These are phyloP conservation scores for Desmodus rotundus DNA, from an alignment of 2,113 vertebrate species.

Conservation along the genomic window DNA sequence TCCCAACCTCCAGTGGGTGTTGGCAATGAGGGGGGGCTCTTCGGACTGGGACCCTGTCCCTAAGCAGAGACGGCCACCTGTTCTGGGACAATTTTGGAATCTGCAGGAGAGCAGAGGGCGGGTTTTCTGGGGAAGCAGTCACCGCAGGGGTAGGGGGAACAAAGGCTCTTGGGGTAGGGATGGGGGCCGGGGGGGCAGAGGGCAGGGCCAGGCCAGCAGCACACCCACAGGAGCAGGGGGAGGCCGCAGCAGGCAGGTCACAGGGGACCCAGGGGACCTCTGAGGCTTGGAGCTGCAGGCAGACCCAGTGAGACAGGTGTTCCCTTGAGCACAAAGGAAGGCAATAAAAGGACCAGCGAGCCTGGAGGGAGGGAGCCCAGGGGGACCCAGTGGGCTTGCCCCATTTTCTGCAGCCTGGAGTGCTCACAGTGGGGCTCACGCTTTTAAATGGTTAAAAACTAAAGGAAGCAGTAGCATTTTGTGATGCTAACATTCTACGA, in stretches of 20 bases:
- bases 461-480: not conserved
- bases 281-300: not conserved
- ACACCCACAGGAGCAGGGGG: no score
- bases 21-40: no score
- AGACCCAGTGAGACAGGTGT: not conserved
- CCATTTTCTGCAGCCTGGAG: not conserved
- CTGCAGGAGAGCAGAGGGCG: no score
- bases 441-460: not conserved
- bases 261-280: no score
- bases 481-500: not conserved
- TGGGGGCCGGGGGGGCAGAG: no score
- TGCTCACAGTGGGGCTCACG: no score
- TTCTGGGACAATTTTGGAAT: not conserved
- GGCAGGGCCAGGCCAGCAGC: not conserved
- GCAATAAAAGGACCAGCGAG: not conserved
- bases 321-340: not conserved
- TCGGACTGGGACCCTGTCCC: no score
- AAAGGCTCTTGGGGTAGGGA: no score
- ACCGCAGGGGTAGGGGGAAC: no score
- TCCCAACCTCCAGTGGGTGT: not conserved
- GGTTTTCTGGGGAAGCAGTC: not conserved
- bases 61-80: no score
- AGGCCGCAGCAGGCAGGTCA: no score
- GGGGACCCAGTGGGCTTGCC: no score
- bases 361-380: not conserved